Evolutionary conservation across 2,113 vertebrate genomes (phyloP).

Genomic region (Nestor notabilis): DNA sequence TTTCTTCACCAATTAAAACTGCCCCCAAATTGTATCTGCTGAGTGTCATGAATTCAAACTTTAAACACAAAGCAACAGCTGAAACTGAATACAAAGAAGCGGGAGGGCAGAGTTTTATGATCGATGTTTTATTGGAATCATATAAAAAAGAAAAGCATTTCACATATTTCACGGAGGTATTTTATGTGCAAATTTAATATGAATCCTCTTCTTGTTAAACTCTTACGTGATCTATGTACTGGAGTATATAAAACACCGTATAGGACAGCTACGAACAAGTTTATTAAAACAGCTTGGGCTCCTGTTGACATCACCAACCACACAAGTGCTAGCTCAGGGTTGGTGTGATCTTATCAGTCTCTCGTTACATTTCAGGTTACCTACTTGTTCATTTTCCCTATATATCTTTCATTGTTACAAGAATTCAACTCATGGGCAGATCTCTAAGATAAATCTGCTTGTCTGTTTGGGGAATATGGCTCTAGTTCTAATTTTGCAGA

Average conservation of each 20-base stretch:
- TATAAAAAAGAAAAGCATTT: slow-evolving; percentile 71
- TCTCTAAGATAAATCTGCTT: slow-evolving; percentile 56
- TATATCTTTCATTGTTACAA: slow-evolving; percentile 69
- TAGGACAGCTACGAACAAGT: slow-evolving; percentile 73
- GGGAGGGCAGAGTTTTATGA: slow-evolving; percentile 69
- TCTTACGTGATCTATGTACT: slow-evolving; percentile 68
- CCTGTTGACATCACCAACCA: slow-evolving; percentile 73
- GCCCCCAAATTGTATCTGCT: not conserved
- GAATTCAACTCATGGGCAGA: slow-evolving; percentile 68
- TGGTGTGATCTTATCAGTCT: slow-evolving; percentile 71
- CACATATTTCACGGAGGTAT: slow-evolving; percentile 67
- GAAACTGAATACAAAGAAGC: slow-evolving; percentile 34
- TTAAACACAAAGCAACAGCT: slow-evolving; percentile 51
- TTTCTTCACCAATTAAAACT: slow-evolving; percentile 29
- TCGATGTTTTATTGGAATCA: slow-evolving; percentile 71
- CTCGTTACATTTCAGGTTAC: slow-evolving; percentile 59
- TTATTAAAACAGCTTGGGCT: slow-evolving; percentile 74
- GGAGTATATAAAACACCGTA: slow-evolving; percentile 61
- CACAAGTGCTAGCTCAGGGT: slow-evolving; percentile 72
- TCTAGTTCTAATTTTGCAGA: slow-evolving; percentile 64
- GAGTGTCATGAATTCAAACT: slow-evolving; percentile 23
- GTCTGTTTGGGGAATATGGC: slow-evolving; percentile 61
- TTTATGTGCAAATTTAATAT: slow-evolving; percentile 70
- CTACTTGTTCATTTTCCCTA: slow-evolving; percentile 37
- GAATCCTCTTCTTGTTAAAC: slow-evolving; percentile 77